Percentiles rank a stretch among this genome's conserved stretches.
These are phyloP conservation scores for Drosophila meridiana DNA, from an alignment of 2,888 invertebrate genomes.

Conservation along the genomic window DNA sequence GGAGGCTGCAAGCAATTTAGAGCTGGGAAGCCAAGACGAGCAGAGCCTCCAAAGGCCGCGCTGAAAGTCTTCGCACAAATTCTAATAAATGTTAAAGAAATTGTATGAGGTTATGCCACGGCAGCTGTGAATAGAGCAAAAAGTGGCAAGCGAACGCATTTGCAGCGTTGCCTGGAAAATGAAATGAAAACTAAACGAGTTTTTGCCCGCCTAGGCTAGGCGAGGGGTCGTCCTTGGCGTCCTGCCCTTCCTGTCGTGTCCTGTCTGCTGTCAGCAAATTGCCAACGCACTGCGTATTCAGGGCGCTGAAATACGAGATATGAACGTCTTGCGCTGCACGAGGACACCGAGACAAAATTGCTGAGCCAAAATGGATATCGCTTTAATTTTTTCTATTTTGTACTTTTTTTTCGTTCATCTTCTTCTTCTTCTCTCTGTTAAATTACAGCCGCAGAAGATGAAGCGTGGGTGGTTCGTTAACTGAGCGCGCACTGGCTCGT, in stretches of 20 bases:
- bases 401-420: background rate
- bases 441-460: constrained; percentile 49
- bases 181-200: constrained; percentile 79
- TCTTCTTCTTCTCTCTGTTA: constrained; percentile 24
- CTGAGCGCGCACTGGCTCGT: constrained; percentile 27
- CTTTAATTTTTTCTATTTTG: constrained; percentile 60
- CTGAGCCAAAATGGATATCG: constrained; percentile 76
- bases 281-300: constrained; percentile 68
- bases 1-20: constrained; percentile 56
- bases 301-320: constrained; percentile 39
- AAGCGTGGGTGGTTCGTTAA: constrained; percentile 31
- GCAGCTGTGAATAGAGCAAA: constrained; percentile 73
- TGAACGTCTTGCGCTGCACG: constrained; percentile 36
- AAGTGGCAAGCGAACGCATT: constrained; percentile 73
- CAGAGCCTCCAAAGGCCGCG: constrained; percentile 27
- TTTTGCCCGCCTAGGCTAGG: constrained; percentile 46
- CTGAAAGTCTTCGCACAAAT: constrained; percentile 64
- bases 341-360: constrained; percentile 61
- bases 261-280: constrained; percentile 73
- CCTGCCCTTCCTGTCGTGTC: constrained; percentile 27
- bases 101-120: constrained; percentile 75
- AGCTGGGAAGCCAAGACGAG: constrained; percentile 43
- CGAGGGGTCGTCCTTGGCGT: background rate
- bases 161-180: constrained; percentile 61
- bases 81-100: constrained; percentile 78